Conservation (phyloP, 2,888 invertebrate genomes). For the Andrena bucephala region DNA sequence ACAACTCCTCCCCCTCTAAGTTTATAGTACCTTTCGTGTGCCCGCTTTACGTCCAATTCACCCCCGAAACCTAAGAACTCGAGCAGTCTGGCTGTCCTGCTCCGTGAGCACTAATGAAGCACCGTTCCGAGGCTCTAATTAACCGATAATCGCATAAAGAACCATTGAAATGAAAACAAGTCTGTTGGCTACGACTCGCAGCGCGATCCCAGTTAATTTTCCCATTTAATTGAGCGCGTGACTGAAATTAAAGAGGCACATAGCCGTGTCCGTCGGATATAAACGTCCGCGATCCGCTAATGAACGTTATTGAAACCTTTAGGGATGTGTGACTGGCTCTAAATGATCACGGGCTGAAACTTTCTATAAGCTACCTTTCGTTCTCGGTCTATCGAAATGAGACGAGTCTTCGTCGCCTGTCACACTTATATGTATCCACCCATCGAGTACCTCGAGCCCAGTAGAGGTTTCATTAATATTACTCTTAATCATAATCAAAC, state of each 20-base stretch:
- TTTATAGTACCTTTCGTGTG: too few species aligned
- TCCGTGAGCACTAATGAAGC: not conserved
- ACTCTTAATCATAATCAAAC: too few species aligned
- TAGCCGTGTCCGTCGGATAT: not conserved
- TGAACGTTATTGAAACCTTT: conserved; percentile 5
- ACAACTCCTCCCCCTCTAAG: conserved; percentile 13
- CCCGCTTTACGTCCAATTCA: too few species aligned
- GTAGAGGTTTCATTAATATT: too few species aligned
- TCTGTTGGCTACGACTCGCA: not conserved
- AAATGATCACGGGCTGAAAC: conserved; percentile 3
- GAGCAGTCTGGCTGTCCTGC: not conserved
- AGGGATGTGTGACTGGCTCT: not conserved
- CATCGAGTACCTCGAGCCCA: too few species aligned
- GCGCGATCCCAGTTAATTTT: conserved; percentile 12
- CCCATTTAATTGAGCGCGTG: conserved; percentile 9
- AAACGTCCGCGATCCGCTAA: conserved; percentile 3
- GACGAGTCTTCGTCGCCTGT: too few species aligned
- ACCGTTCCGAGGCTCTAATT: conserved; percentile 3
- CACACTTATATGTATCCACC: too few species aligned
- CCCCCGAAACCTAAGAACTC: not conserved
- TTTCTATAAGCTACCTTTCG: conserved; percentile 6
- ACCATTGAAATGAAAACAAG: not conserved
- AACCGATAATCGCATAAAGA: conserved; percentile 11
- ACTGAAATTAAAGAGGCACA: conserved; percentile 16
- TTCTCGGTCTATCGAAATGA: too few species aligned